These are phyloP conservation scores for Meloidogyne hapla DNA, from an alignment of 1,140 invertebrate species.

Conservation along the genomic window DNA sequence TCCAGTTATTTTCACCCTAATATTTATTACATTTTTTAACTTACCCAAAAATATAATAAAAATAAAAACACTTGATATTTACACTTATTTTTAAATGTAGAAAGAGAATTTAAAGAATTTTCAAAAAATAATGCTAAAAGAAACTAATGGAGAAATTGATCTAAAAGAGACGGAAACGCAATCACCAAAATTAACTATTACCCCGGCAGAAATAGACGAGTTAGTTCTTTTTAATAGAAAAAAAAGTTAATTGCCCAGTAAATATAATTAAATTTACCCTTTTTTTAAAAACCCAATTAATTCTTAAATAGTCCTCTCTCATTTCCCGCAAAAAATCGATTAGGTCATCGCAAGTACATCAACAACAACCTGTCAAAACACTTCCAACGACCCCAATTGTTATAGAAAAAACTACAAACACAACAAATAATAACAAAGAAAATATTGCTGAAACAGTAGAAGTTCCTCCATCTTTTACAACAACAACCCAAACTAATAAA, in stretches of 20 bases:
- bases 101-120: background rate
- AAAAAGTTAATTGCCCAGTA: background rate
- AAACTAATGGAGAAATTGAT: constrained; percentile 6
- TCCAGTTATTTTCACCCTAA: no score
- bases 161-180: background rate
- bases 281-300: background rate
- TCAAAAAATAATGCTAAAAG: background rate
- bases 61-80: background rate
- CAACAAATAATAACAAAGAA: background rate
- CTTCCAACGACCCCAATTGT: background rate
- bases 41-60: no score
- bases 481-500: background rate
- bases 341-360: background rate
- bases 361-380: background rate
- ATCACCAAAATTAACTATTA: background rate
- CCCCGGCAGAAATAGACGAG: background rate
- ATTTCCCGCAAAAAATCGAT: constrained; percentile 1
- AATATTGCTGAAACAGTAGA: background rate
- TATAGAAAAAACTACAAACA: background rate
- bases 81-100: background rate
- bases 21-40: no score
- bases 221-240: background rate
- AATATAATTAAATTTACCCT: background rate
- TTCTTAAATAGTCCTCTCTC: background rate
- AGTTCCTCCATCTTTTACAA: background rate